These are phyloP conservation scores for Neuroterus valhalla DNA, from an alignment of 1,140 invertebrate species.

Conservation along the genomic window DNA sequence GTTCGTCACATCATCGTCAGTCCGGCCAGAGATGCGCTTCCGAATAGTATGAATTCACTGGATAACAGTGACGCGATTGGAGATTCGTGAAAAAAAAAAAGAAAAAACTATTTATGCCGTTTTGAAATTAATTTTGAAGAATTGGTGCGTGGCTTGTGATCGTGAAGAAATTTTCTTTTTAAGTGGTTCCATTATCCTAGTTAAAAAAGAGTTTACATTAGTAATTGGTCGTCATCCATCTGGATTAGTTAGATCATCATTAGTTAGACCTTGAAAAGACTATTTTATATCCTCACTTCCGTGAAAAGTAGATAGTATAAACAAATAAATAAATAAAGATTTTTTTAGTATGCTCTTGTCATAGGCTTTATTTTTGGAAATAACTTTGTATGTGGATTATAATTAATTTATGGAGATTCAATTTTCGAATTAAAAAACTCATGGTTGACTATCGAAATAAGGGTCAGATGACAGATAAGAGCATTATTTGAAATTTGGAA, in stretches of 20 bases:
- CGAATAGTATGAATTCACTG: slow-evolving; percentile 44
- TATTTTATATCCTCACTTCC: background rate
- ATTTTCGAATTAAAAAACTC: no score
- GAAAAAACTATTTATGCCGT: background rate
- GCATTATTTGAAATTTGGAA: no score
- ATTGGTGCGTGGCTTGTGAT: slow-evolving; percentile 16
- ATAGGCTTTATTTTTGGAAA: no score
- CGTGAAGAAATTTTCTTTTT: background rate
- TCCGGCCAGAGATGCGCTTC: slow-evolving; percentile 62
- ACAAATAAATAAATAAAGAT: no score
- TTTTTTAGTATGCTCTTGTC: no score
- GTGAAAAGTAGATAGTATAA: no score
- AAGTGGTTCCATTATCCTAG: background rate
- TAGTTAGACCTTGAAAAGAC: slow-evolving; percentile 35
- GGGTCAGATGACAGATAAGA: no score
- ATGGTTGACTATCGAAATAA: no score
- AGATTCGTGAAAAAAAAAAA: background rate
- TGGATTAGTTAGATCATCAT: slow-evolving; percentile 17
- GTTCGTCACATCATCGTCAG: slow-evolving; percentile 51
- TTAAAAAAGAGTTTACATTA: no score
- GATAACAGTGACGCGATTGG: background rate
- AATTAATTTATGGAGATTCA: no score
- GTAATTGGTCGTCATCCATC: no score
- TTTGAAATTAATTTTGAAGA: background rate
- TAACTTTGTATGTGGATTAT: no score